Base-by-base conservation (phyloP, 2,888 invertebrate species). In the Metacarcinus magister region DNA sequence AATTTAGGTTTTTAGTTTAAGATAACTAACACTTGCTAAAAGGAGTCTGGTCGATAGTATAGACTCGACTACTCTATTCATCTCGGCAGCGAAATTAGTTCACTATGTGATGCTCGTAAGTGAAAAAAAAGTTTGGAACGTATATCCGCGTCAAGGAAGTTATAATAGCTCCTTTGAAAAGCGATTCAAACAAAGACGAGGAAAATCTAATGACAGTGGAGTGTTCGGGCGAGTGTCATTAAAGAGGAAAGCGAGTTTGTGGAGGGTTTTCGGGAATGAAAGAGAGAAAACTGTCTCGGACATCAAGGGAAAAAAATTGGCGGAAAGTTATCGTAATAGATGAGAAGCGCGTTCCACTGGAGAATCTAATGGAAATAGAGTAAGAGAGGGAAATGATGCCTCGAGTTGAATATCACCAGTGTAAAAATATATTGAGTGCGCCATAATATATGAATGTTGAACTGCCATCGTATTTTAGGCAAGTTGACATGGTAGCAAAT, bases 151-250 rank as follows among this genome's bases (percentile, higher is more conserved):
- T n/a, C n/a, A 75, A 75, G n/a, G n/a, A 75, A 75, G 75, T n/a
- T 75, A 75, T 19, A 75, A 75, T n/a, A 28, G n/a, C n/a, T n/a
- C n/a, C n/a, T 75, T 75, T 75, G 75, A n/a, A 75, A 75, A 75
- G 75, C 4, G 75, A 75, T n/a, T 75, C 4, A 7, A 23, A 13
- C n/a, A 28, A 75, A n/a, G 28, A 75, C 75, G 75, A 28, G 28
- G 75, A n/a, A 28, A 75, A 75, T 75, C 75, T 75, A 75, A 75
- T 75, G 75, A 28, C 75, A 75, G 75, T 75, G 75, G 8, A 28
- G 75, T 75, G 7, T 75, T 75, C 75, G 75, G 75, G n/a, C n/a
- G 75, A 75, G 28, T 19, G n/a, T 75, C 75, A 75, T 75, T 75
- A 75, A 75, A 28, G 75, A 75, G 28, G 16, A 75, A 75, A n/a